Percentiles rank a stretch among this genome's conserved stretches.
These are phyloP conservation scores for Steinernema hermaphroditum DNA, from an alignment of 2,888 invertebrate species.

Conservation along the genomic window DNA sequence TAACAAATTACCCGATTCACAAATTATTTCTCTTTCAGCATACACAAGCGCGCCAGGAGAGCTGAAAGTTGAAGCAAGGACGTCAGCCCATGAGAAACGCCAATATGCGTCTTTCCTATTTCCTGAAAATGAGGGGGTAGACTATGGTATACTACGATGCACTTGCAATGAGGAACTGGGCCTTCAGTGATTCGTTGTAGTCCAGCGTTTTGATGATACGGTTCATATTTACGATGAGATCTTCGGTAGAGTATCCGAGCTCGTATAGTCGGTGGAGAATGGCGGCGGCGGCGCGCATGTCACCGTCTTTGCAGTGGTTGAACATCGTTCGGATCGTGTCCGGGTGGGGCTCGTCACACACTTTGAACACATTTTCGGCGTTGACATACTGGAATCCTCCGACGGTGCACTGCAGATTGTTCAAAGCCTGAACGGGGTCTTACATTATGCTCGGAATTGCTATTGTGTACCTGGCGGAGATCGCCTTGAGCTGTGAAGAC, in stretches of 20 bases:
- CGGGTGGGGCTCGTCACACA: conserved; percentile 97
- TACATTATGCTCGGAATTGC: too few relatives aligned
- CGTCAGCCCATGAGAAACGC: conserved; percentile 1
- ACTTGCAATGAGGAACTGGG: conserved; percentile 79
- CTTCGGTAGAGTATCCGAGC: conserved; percentile 93
- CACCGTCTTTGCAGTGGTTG: conserved; percentile 78
- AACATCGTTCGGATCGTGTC: conserved; percentile 88
- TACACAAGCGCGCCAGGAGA: conserved; percentile 1
- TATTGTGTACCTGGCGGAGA: conserved; percentile 78
- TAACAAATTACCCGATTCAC: conserved; percentile 19
- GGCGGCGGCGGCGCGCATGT: conserved; percentile 66
- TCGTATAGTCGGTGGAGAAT: conserved; percentile 82
- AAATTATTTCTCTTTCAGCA: neutral
- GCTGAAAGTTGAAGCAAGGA: neutral
- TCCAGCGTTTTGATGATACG: conserved; percentile 85
- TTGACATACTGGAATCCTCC: conserved; percentile 90
- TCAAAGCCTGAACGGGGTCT: conserved; percentile 78
- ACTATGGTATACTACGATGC: too few relatives aligned
- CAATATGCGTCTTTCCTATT: conserved; percentile 8
- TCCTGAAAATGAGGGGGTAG: neutral
- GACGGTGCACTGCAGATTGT: conserved; percentile 91
- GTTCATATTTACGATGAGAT: conserved; percentile 91
- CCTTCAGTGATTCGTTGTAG: conserved; percentile 79
- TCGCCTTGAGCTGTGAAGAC: conserved; percentile 98
- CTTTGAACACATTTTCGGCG: conserved; percentile 90